Conservation (phyloP, 2,113 vertebrate species). For the Paralichthys olivaceus region DNA sequence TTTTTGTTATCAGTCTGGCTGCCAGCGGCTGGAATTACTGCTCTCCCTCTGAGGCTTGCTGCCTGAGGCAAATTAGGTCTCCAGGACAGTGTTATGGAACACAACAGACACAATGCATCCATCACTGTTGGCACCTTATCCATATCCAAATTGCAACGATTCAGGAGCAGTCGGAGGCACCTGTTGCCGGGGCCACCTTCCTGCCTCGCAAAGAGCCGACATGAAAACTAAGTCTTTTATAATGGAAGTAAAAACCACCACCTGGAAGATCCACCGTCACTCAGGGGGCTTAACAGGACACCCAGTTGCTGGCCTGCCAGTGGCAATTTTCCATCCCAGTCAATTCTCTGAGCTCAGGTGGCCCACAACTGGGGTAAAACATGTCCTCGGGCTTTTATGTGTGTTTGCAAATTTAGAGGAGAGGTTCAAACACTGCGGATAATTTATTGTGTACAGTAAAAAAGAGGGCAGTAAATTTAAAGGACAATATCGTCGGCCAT, state of each 20-base stretch:
- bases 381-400: slow-evolving; percentile 37
- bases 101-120: slow-evolving; percentile 54
- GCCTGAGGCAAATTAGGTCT: slow-evolving; percentile 59
- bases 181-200: slow-evolving; percentile 43
- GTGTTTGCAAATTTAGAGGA: slow-evolving; percentile 61
- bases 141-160: slow-evolving; percentile 23
- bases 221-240: slow-evolving; percentile 10
- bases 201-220: slow-evolving; percentile 17
- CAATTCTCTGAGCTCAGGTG: slow-evolving; percentile 49
- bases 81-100: slow-evolving; percentile 48
- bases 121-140: slow-evolving; percentile 32
- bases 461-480: slow-evolving; percentile 59
- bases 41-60: slow-evolving; percentile 38
- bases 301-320: slow-evolving; percentile 10
- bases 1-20: slow-evolving; percentile 50
- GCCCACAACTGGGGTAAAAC: slow-evolving; percentile 43
- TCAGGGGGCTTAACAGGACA: slow-evolving; percentile 43
- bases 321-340: slow-evolving; percentile 44
- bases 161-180: slow-evolving; percentile 26
- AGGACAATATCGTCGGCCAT: slow-evolving; percentile 58
- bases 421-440: slow-evolving; percentile 30
- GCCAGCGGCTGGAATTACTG: slow-evolving; percentile 52
- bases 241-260: slow-evolving; percentile 23
- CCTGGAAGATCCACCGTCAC: slow-evolving; percentile 13
- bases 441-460: slow-evolving; percentile 65